These are phyloP conservation scores for Eupelmus urozonus DNA, from an alignment of 2,888 invertebrate genomes.

Conservation along the genomic window DNA sequence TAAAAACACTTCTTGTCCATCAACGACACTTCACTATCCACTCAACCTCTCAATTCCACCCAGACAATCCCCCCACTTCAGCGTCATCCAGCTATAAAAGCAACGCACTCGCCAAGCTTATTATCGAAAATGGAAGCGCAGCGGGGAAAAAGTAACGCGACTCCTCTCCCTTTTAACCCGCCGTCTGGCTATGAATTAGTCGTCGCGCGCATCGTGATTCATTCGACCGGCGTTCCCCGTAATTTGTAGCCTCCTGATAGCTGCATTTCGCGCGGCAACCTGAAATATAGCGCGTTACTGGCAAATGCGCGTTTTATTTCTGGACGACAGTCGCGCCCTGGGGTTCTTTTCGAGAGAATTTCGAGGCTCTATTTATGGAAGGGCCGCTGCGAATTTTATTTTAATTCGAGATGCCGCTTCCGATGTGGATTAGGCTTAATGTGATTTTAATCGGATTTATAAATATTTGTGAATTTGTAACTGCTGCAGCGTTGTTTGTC, in stretches of 20 bases:
- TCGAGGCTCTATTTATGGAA: background rate
- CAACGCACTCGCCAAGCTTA: too few relatives aligned
- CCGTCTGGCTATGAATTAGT: constrained; percentile 44
- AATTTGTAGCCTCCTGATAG: constrained; percentile 36
- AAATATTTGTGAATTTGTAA: background rate
- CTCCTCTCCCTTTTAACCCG: background rate
- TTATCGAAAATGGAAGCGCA: too few relatives aligned
- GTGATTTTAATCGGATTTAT: background rate
- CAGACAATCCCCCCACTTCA: too few relatives aligned
- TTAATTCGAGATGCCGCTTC: too few relatives aligned
- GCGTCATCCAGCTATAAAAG: too few relatives aligned
- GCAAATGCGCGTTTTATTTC: background rate
- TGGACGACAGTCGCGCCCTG: too few relatives aligned
- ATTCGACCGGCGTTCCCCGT: constrained; percentile 3
- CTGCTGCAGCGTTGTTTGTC: too few relatives aligned
- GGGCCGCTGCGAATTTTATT: background rate
- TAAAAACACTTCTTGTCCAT: too few relatives aligned
- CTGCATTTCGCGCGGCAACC: constrained; percentile 10
- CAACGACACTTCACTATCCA: too few relatives aligned
- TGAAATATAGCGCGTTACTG: constrained; percentile 20
- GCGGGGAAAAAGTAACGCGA: background rate
- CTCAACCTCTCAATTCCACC: too few relatives aligned
- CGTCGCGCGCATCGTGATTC: constrained; percentile 25
- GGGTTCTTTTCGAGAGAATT: too few relatives aligned
- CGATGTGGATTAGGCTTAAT: background rate